phyloP scores from a whole-genome alignment of 2,797 vertebrate genomes.

The Melanotaenia parkinsoni region DNA sequence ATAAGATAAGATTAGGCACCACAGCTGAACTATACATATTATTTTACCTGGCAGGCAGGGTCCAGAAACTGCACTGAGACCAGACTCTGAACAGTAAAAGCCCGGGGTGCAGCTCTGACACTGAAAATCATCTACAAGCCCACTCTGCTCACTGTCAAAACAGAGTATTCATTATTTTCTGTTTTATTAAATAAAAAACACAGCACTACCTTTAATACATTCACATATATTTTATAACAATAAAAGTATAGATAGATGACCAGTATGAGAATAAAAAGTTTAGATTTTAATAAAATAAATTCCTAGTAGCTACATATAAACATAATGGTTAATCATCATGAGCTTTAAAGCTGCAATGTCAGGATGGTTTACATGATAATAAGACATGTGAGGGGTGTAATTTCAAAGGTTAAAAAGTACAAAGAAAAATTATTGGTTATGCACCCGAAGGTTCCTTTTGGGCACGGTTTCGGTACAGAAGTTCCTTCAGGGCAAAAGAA shows the following conservation, averaged over 20 bases:
- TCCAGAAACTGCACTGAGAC: constrained; percentile 78
- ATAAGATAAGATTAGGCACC: background rate
- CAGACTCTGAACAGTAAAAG: constrained; percentile 81
- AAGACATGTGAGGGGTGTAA: background rate
- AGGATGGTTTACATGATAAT: background rate
- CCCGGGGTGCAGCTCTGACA: constrained; percentile 81
- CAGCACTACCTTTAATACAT: background rate
- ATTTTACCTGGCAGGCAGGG: constrained; percentile 80
- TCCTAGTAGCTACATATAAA: background rate
- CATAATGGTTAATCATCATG: background rate
- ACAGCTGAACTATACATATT: background rate
- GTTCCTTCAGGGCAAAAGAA: constrained; percentile 83
- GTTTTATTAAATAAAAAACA: background rate
- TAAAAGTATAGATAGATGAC: background rate
- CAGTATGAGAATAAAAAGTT: no score
- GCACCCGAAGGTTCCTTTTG: constrained; percentile 85
- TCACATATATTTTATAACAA: background rate
- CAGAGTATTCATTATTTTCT: constrained; percentile 6
- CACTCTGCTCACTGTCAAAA: constrained; percentile 69
- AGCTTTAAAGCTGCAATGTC: background rate
- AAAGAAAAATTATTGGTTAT: background rate
- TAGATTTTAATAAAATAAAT: background rate
- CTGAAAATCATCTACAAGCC: constrained; percentile 72
- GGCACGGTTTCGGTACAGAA: constrained; percentile 73
- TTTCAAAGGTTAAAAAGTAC: background rate